Percentiles rank a stretch among this genome's conserved stretches.
Evolutionary conservation across 2,113 vertebrate genomes (phyloP).

Genomic region (Vulpes vulpes): DNA sequence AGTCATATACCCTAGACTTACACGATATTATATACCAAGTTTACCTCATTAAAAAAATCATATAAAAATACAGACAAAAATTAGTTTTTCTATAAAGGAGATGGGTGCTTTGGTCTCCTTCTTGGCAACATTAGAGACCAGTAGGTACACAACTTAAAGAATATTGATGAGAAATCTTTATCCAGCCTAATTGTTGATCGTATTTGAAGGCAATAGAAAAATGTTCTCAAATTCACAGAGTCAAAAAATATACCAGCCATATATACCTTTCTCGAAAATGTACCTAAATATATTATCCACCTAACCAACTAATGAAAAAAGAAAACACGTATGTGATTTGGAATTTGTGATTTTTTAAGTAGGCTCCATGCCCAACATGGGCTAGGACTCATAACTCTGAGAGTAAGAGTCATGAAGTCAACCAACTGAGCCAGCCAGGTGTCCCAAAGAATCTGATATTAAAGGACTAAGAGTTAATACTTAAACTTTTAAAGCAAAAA

Average conservation of each 20-base stretch:
- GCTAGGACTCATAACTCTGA: background rate
- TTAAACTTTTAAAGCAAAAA: background rate
- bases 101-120: background rate
- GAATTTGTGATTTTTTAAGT: background rate
- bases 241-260: background rate
- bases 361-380: background rate
- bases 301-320: background rate
- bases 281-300: background rate
- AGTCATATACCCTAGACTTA: background rate
- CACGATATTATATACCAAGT: background rate
- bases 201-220: background rate
- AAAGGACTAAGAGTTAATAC: background rate
- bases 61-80: background rate
- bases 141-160: background rate
- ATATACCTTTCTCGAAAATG: background rate
- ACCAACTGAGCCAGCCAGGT: background rate
- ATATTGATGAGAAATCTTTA: background rate
- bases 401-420: background rate
- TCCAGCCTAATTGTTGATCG: background rate
- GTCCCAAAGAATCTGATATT: background rate
- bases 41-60: background rate
- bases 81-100: background rate
- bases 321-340: background rate
- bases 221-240: background rate
- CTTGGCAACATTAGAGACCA: background rate